A percentile compares a stretch with the other conserved stretches of the same genome.
These are phyloP conservation scores for Omphaloscelis lunosa DNA, from an alignment of 2,888 invertebrate genomes.

Conservation along the genomic window DNA sequence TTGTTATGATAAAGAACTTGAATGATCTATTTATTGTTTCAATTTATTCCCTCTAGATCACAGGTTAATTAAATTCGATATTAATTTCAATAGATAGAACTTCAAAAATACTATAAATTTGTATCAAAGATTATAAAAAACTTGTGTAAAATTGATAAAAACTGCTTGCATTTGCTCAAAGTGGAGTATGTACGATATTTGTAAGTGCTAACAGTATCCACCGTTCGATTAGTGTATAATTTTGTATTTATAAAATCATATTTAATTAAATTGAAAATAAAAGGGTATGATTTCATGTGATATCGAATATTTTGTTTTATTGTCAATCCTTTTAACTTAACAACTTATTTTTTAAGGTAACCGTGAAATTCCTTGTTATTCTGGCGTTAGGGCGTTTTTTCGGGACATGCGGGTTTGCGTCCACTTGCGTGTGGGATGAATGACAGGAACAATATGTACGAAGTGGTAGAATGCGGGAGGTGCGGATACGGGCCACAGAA, in stretches of 20 bases:
- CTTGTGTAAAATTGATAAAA: slow-evolving; percentile 48
- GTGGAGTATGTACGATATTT: slow-evolving; percentile 73
- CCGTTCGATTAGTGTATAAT: slow-evolving; percentile 83
- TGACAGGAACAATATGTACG: background rate
- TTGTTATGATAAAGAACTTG: background rate
- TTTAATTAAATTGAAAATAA: slow-evolving; percentile 84
- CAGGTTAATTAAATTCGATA: slow-evolving; percentile 43
- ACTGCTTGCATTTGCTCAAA: slow-evolving; percentile 88
- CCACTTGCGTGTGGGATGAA: background rate
- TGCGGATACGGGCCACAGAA: background rate
- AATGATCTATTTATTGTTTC: background rate
- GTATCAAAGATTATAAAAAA: slow-evolving; percentile 48
- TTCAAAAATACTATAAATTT: slow-evolving; percentile 48
- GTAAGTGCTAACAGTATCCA: slow-evolving; percentile 81
- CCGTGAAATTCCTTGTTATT: background rate
- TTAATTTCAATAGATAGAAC: slow-evolving; percentile 60
- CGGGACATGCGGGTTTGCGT: background rate
- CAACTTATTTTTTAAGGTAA: background rate
- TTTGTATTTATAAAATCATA: slow-evolving; percentile 87
- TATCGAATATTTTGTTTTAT: slow-evolving; percentile 79
- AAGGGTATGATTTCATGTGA: slow-evolving; percentile 89
- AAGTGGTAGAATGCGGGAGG: background rate
- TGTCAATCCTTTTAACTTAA: slow-evolving; percentile 31
- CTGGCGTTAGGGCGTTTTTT: background rate
- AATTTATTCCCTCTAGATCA: slow-evolving; percentile 15